A percentile compares a stretch with the other conserved stretches of the same genome.
Conservation (phyloP, 64 coral and sea anemone species). For the Actinia equina region DNA sequence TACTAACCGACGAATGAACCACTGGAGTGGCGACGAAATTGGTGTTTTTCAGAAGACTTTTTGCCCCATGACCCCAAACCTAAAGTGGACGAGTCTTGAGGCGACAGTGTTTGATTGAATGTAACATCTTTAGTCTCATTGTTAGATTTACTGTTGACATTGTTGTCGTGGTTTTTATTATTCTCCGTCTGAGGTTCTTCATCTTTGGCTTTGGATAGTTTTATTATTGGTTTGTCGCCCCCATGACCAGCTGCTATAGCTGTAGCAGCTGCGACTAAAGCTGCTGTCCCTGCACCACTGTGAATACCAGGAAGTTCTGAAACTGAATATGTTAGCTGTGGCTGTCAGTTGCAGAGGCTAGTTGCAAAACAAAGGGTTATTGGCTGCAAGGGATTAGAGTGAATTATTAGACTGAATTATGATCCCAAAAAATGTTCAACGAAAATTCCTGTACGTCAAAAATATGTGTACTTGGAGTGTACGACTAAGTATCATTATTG, state of each 20-base stretch:
- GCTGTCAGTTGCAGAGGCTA: slow-evolving; percentile 16
- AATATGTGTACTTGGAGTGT: background rate
- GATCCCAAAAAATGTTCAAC: background rate
- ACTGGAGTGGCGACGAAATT: slow-evolving; percentile 94
- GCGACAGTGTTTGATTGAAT: slow-evolving; percentile 60
- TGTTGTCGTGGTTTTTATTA: slow-evolving; percentile 55
- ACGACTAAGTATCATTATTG: background rate
- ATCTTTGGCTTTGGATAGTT: slow-evolving; percentile 89
- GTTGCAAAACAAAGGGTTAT: slow-evolving; percentile 18
- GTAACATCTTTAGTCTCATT: slow-evolving; percentile 25
- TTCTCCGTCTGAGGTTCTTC: slow-evolving; percentile 58
- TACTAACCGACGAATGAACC: slow-evolving; percentile 97
- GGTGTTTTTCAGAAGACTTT: slow-evolving; percentile 93
- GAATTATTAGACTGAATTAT: background rate
- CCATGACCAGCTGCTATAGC: slow-evolving; percentile 69
- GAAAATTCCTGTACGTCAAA: background rate
- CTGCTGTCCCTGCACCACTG: slow-evolving; percentile 91
- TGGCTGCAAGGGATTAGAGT: slow-evolving; percentile 17
- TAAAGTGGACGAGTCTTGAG: slow-evolving; percentile 71
- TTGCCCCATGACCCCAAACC: slow-evolving; percentile 72
- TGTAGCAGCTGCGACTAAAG: slow-evolving; percentile 85
- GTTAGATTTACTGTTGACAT: background rate
- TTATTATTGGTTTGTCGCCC: slow-evolving; percentile 85
- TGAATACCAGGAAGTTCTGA: slow-evolving; percentile 96
- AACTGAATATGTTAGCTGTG: slow-evolving; percentile 90